Conservation (phyloP, 2,888 invertebrate species). For the Cinara cedri region DNA sequence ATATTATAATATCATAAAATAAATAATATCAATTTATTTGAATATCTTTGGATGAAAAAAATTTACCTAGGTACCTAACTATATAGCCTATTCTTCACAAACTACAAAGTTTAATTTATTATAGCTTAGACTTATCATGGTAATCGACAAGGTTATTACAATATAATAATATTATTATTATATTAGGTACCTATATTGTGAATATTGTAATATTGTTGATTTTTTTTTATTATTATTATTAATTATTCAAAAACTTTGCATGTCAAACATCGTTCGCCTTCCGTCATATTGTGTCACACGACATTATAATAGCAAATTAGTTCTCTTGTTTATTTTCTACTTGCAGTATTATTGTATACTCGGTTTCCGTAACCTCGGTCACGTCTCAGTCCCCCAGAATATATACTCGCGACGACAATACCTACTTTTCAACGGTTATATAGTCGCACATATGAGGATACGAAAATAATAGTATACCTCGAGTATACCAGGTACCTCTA, state of each 20-base stretch:
- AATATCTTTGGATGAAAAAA: too few species aligned
- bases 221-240: too few species aligned
- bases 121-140: too few species aligned
- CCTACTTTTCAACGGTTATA: not conserved
- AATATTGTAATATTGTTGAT: not conserved
- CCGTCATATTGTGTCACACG: not conserved
- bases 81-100: too few species aligned
- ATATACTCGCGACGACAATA: not conserved
- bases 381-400: not conserved
- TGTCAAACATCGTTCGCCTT: not conserved
- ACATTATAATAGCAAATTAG: not conserved
- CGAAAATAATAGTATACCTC: not conserved
- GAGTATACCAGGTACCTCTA: not conserved
- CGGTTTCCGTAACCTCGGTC: conserved; percentile 4
- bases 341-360: not conserved
- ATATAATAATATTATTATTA: not conserved
- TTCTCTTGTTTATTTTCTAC: conserved; percentile 18
- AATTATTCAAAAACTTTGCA: not conserved
- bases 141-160: too few species aligned
- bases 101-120: too few species aligned
- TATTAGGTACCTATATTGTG: not conserved
- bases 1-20: too few species aligned
- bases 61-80: too few species aligned
- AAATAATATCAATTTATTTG: too few species aligned
- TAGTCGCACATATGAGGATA: conserved; percentile 1